Evolutionary conservation across 2,888 invertebrate species (phyloP).

Genomic region (Metacarcinus magister): DNA sequence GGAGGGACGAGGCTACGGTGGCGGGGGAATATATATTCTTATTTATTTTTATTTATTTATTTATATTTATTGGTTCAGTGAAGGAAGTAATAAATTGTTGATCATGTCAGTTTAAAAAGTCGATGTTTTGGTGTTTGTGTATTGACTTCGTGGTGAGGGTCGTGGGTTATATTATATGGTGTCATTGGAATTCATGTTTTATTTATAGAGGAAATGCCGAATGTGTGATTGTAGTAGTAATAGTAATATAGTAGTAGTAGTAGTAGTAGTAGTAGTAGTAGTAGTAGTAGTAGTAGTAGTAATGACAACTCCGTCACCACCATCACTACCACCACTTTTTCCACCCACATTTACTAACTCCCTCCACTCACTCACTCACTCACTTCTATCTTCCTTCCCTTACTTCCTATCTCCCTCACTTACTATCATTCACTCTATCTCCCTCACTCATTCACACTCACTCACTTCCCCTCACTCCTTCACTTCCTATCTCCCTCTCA

Average conservation of each 20-base stretch:
- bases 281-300: background rate
- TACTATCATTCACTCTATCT: background rate
- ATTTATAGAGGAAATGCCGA: background rate
- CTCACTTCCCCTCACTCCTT: background rate
- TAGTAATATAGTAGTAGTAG: background rate
- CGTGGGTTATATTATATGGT: background rate
- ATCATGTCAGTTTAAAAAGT: background rate
- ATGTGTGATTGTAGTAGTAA: background rate
- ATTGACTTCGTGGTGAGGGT: background rate
- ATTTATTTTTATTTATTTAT: too few species aligned
- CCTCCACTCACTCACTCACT: background rate
- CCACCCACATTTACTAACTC: background rate
- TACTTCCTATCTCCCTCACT: conserved; percentile 6
- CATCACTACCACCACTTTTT: background rate
- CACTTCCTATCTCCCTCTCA: background rate
- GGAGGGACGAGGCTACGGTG: background rate
- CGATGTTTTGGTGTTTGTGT: background rate
- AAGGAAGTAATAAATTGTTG: background rate
- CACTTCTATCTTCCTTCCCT: background rate
- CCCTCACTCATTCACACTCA: background rate
- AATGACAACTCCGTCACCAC: background rate
- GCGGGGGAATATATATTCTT: background rate
- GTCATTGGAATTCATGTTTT: background rate
- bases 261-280: background rate
- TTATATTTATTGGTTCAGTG: background rate